Evolutionary conservation across 2,113 vertebrate genomes (phyloP).

Genomic region (Scomber colias): DNA sequence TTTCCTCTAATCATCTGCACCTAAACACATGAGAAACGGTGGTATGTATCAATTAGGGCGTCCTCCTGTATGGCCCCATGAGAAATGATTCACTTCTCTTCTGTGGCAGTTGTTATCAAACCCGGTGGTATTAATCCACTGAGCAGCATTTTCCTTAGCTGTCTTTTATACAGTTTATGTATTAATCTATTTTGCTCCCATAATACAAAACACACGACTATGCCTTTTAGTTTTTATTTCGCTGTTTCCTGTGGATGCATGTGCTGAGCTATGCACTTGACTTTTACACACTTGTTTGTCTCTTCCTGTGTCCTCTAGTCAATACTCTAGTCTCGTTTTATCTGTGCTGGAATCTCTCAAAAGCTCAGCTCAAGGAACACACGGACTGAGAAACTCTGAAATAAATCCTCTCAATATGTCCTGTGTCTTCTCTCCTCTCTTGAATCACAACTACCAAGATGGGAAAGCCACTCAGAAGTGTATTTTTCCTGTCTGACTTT

Average conservation of each 20-base stretch:
- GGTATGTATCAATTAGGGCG: constrained; percentile 47
- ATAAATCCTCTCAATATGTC: constrained; percentile 66
- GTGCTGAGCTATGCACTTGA: not conserved
- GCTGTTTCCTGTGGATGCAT: not conserved
- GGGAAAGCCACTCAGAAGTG: constrained; percentile 54
- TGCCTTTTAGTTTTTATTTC: not conserved
- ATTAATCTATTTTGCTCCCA: constrained; percentile 12
- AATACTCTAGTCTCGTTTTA: constrained; percentile 56
- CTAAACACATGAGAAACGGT: constrained; percentile 58
- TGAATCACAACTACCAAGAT: constrained; percentile 28
- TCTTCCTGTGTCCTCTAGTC: constrained; percentile 43
- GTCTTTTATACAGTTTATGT: not conserved
- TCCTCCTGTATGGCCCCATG: not conserved
- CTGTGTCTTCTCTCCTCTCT: constrained; percentile 38
- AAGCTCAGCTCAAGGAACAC: constrained; percentile 58
- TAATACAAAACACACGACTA: not conserved
- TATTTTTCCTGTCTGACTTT: constrained; percentile 56
- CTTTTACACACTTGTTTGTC: constrained; percentile 13
- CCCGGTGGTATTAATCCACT: constrained; percentile 2
- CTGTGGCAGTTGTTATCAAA: constrained; percentile 27
- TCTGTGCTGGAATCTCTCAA: constrained; percentile 51
- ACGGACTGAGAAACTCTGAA: constrained; percentile 47
- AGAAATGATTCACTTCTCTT: constrained; percentile 34
- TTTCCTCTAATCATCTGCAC: constrained; percentile 71
- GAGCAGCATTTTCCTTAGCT: constrained; percentile 6